Base-by-base conservation (phyloP, 2,113 vertebrate species). In the Rhombomys opimus region DNA sequence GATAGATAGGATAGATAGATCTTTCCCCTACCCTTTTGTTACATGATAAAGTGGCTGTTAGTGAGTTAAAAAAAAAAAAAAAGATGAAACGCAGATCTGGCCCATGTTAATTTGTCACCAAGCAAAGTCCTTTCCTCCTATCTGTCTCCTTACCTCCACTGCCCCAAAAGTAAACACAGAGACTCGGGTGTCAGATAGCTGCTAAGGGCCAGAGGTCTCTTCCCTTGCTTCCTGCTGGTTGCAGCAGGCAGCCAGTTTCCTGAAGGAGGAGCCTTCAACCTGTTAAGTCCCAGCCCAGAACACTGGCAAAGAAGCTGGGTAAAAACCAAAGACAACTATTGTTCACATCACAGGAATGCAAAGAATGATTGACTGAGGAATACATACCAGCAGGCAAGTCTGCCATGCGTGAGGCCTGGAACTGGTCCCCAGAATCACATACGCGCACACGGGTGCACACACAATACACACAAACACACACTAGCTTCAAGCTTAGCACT, bases 31-130 rank as follows among this genome's bases (percentile, higher is more conserved):
- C 57, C 38, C 80, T 78, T 87, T 87, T 6, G 2, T 52, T 90
- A 73, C 88, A 80, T 85, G 70, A 85, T 25, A 52, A 90, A 70
- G 57, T 67, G 65, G 13, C 86, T 94, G 18, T 91, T 76, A 96
- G 90, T 52, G 80, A 7, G 3, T 59, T 1, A 2, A 12, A 73
- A 20, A 46, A 85, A 27, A 91, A 27, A 89, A 80, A 23, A 89
- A 86, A 59, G 17, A 41, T 76, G 35, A 70, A 70, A 72, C 41
- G 25, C 9, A 87, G 81, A 72, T 35, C 10, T 41, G 7, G 27
- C 59, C 41, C n/a, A 84, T 65, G 82, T 86, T 63, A 92, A 68
- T 20, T 38, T 82, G 41, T 57, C 46, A 38, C 86, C 61, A 89
- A 82, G 68, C 27, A 91, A 59, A n/a, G 13, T 87, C 92, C 68